These are phyloP conservation scores for Butastur rufipennis DNA, from an alignment of 2,113 vertebrate genomes.

Conservation along the genomic window DNA sequence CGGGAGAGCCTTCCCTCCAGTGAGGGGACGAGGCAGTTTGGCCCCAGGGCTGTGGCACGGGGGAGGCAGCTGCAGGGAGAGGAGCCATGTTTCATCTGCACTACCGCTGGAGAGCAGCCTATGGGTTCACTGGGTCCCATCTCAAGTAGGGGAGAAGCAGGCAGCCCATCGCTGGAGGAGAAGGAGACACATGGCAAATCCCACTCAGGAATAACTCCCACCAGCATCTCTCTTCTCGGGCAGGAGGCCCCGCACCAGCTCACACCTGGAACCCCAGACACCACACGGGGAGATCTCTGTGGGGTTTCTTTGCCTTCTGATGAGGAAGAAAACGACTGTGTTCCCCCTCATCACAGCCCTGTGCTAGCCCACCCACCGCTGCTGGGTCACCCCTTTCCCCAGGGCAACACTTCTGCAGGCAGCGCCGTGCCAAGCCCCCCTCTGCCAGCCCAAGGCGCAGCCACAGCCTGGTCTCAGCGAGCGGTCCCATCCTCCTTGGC, in stretches of 20 bases:
- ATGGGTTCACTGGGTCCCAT: neutral
- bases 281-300: fast-evolving
- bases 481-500: neutral
- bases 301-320: neutral
- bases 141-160: neutral
- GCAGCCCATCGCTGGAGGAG: neutral
- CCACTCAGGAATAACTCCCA: neutral
- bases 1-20: neutral
- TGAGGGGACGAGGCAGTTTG: neutral
- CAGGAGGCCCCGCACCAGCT: neutral
- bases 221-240: neutral
- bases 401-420: neutral
- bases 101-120: neutral
- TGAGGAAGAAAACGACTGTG: neutral
- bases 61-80: neutral
- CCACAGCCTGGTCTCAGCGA: neutral
- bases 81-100: fast-evolving
- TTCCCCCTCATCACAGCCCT: neutral
- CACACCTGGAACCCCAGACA: neutral
- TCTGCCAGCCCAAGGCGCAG: neutral
- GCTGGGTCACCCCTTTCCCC: neutral
- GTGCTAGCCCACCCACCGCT: neutral
- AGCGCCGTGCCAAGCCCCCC: neutral
- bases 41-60: neutral
- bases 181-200: neutral